Percentiles rank a stretch among this genome's conserved stretches.
Evolutionary conservation across 1,140 invertebrate species (phyloP).

Genomic region (Cylas formicarius): DNA sequence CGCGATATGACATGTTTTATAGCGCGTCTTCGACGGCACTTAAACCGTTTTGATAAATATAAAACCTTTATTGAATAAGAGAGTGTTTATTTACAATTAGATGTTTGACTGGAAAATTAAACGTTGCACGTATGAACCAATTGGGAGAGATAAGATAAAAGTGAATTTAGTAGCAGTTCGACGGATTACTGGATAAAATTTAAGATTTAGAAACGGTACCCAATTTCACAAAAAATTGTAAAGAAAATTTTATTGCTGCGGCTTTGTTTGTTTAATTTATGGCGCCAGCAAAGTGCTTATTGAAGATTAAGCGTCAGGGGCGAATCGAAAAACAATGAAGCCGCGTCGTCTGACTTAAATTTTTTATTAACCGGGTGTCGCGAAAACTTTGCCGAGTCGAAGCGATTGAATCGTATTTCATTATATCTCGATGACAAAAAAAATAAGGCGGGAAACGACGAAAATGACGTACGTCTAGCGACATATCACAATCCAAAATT

Average conservation of each 20-base stretch:
- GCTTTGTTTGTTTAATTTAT: conserved; percentile 15
- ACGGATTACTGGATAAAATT: conserved; percentile 16
- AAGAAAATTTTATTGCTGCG: conserved; percentile 15
- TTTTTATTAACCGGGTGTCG: too few species aligned
- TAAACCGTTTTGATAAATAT: conserved; percentile 12
- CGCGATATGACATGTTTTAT: conserved; percentile 22
- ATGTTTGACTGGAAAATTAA: conserved; percentile 1
- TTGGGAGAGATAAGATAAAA: conserved; percentile 17
- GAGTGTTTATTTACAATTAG: conserved; percentile 13
- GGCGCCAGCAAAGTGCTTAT: conserved; percentile 7
- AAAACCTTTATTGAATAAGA: too few species aligned
- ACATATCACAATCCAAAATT: too few species aligned
- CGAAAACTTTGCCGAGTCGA: too few species aligned
- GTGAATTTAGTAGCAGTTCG: conserved; percentile 13
- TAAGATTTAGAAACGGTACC: conserved; percentile 19
- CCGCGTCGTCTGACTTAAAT: too few species aligned
- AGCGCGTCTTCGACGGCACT: conserved; percentile 10
- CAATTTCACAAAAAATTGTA: conserved; percentile 15
- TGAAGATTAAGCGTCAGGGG: conserved; percentile 8
- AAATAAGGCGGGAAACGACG: too few species aligned
- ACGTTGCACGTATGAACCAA: not conserved
- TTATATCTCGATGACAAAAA: too few species aligned
- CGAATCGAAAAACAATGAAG: too few species aligned
- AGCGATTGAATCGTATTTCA: too few species aligned
- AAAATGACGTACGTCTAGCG: too few species aligned